A percentile compares a stretch with the other conserved stretches of the same genome.
These are phyloP conservation scores for Montipora cactus DNA, from an alignment of 64 coral and sea anemone species.

Conservation along the genomic window DNA sequence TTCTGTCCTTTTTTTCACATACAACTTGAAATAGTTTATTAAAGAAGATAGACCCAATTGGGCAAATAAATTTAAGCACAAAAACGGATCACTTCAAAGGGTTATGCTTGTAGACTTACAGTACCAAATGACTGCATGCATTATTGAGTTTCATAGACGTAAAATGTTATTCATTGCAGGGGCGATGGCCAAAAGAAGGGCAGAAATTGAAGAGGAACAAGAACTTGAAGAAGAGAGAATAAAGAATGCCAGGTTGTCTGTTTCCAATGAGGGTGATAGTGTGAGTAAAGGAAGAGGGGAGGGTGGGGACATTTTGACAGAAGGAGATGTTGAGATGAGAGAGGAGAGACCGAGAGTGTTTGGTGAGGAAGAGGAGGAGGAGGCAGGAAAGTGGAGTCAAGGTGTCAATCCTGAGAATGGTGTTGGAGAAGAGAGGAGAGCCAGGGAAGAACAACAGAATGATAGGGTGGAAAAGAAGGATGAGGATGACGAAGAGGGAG, in stretches of 20 bases:
- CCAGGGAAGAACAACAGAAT: slow-evolving; percentile 27
- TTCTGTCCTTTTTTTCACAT: too few species aligned
- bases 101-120: too few species aligned
- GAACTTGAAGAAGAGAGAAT: slow-evolving; percentile 52
- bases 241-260: slow-evolving; percentile 50
- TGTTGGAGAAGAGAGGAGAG: slow-evolving; percentile 35
- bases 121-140: too few species aligned
- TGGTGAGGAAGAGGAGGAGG: background rate
- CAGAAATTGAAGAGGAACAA: slow-evolving; percentile 78
- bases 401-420: slow-evolving; percentile 53
- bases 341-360: background rate
- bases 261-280: slow-evolving; percentile 65
- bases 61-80: too few species aligned
- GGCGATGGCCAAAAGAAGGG: slow-evolving; percentile 77
- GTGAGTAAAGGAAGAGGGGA: slow-evolving; percentile 42
- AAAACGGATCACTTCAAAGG: too few species aligned
- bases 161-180: slow-evolving; percentile 15
- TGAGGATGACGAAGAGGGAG: slow-evolving; percentile 8
- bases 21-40: too few species aligned
- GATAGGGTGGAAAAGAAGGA: slow-evolving; percentile 53
- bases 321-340: slow-evolving; percentile 50
- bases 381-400: slow-evolving; percentile 20
- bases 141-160: background rate
- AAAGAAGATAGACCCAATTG: too few species aligned
- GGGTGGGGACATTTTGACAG: background rate